These are phyloP conservation scores for Calidris pugnax DNA, from an alignment of 2,113 vertebrate species.

Conservation along the genomic window DNA sequence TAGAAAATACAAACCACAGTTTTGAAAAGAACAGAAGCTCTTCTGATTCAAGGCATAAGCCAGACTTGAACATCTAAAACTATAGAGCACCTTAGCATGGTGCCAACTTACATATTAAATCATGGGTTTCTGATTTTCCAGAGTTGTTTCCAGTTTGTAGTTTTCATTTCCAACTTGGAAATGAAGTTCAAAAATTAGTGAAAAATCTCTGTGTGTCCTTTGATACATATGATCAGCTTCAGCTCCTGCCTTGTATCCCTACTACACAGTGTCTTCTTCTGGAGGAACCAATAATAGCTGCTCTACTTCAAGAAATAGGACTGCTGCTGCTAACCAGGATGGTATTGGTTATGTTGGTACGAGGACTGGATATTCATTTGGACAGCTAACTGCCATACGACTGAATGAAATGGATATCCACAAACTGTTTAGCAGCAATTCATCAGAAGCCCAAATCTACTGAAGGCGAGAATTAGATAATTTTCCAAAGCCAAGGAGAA, in stretches of 20 bases:
- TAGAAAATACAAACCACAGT: background rate
- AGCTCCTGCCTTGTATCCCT: background rate
- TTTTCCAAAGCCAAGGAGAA: background rate
- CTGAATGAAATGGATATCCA: background rate
- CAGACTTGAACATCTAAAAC: background rate
- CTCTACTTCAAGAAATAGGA: background rate
- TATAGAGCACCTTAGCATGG: background rate
- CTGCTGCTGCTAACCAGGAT: background rate
- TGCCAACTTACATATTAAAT: background rate
- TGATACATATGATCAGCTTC: background rate
- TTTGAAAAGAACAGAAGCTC: background rate
- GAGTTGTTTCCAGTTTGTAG: background rate
- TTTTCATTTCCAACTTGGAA: background rate
- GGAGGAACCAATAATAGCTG: background rate
- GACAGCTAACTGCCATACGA: background rate
- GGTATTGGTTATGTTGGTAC: background rate
- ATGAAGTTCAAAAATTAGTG: background rate
- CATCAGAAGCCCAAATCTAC: accelerated
- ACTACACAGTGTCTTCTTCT: background rate
- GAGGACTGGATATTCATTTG: background rate
- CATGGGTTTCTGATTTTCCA: background rate
- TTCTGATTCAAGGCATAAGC: background rate
- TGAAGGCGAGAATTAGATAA: background rate
- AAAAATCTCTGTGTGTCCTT: background rate
- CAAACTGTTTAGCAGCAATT: background rate